These are phyloP conservation scores for Julus scanicus DNA, from an alignment of 2,888 invertebrate genomes.

Conservation along the genomic window DNA sequence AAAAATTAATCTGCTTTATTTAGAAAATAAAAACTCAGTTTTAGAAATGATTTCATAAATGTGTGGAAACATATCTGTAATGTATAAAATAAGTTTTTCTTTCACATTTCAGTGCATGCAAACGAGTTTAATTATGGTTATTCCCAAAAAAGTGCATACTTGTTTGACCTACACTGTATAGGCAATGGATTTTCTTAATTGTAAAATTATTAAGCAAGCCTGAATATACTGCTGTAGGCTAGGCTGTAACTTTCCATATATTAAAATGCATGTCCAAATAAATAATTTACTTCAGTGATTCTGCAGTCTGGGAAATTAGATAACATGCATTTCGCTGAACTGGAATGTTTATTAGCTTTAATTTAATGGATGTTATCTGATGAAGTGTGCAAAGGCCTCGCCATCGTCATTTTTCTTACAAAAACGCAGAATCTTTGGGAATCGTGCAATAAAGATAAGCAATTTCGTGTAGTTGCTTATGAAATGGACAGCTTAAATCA, in stretches of 20 bases:
- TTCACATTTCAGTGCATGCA: too few relatives aligned
- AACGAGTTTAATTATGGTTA: too few relatives aligned
- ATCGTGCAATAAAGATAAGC: conserved; percentile 18
- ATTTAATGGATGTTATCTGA: background rate
- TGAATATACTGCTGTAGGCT: background rate
- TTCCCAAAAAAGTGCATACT: too few relatives aligned
- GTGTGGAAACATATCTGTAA: too few relatives aligned
- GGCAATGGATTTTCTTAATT: background rate
- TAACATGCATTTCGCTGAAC: background rate
- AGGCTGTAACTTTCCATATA: background rate
- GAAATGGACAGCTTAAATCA: conserved; percentile 15
- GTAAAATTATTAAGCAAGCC: background rate
- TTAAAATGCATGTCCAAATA: background rate
- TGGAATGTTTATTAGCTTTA: background rate
- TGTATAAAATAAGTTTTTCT: too few relatives aligned
- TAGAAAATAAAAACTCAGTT: too few relatives aligned
- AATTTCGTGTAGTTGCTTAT: background rate
- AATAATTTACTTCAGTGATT: background rate
- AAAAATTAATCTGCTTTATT: too few relatives aligned
- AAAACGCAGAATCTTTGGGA: background rate
- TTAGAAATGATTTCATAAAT: too few relatives aligned
- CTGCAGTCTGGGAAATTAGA: background rate
- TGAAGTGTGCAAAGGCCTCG: background rate
- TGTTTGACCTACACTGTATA: too few relatives aligned
- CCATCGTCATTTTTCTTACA: background rate